Conservation (phyloP, 2,113 vertebrate species). For the Eurystomus gularis region DNA sequence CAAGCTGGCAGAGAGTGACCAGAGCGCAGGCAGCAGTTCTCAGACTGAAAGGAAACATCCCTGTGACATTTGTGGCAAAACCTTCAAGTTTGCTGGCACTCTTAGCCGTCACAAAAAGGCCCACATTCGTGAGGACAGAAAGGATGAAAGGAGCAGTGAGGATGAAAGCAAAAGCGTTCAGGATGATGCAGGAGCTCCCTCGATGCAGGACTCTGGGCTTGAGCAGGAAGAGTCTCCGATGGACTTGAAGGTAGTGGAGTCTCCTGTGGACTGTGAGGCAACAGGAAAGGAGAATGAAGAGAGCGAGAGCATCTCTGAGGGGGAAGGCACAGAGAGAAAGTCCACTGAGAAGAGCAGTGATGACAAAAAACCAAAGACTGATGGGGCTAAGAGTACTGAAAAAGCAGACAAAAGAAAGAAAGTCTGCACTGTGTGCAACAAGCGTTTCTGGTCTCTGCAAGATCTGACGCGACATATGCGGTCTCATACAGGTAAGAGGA, state of each 20-base stretch:
- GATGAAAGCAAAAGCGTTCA: conserved; percentile 30
- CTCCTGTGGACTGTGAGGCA: conserved; percentile 61
- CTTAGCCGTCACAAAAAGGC: conserved; percentile 90
- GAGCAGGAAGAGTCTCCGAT: conserved; percentile 56
- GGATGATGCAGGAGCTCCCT: conserved; percentile 39
- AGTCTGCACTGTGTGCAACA: conserved; percentile 92
- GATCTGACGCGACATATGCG: conserved; percentile 97
- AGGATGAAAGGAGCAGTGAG: conserved; percentile 64
- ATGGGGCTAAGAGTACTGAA: conserved; percentile 70
- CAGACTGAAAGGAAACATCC: conserved; percentile 83
- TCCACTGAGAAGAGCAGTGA: conserved; percentile 83
- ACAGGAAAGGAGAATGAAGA: conserved; percentile 72
- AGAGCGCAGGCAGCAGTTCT: conserved; percentile 39
- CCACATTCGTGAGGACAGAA: conserved; percentile 77
- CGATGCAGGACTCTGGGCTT: conserved; percentile 21
- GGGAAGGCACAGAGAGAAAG: conserved; percentile 79
- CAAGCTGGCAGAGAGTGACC: conserved; percentile 80
- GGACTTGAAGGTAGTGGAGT: conserved; percentile 65
- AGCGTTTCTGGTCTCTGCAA: conserved; percentile 98
- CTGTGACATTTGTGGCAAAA: conserved; percentile 88
- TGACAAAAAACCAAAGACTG: conserved; percentile 84
- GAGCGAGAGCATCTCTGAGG: conserved; percentile 78
- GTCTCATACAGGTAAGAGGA: conserved; percentile 92
- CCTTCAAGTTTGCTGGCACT: conserved; percentile 91
- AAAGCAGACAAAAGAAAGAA: conserved; percentile 98